Evolutionary conservation across 2,888 invertebrate species (phyloP).

Genomic region (Athetis lepigone): DNA sequence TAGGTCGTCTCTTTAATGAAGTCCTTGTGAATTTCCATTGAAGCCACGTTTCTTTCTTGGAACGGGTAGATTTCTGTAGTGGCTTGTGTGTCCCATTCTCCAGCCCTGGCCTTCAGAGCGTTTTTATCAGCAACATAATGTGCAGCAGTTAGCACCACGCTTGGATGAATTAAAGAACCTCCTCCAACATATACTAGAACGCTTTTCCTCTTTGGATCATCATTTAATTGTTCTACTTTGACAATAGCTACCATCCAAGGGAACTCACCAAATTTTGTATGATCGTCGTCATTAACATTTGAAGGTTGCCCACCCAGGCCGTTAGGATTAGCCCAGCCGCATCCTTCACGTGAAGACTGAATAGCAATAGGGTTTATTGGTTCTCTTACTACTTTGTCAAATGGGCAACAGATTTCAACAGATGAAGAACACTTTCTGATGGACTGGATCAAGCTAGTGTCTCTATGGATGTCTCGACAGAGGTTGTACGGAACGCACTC

Average conservation of each 20-base stretch:
- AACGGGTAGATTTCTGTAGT: conserved; percentile 92
- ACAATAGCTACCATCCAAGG: conserved; percentile 96
- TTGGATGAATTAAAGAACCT: conserved; percentile 94
- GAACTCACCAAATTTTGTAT: conserved; percentile 94
- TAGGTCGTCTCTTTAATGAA: conserved; percentile 92
- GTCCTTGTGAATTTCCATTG: conserved; percentile 91
- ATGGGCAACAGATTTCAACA: conserved; percentile 79
- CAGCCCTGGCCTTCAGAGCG: conserved; percentile 90
- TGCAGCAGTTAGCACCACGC: conserved; percentile 94
- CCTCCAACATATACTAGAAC: conserved; percentile 93
- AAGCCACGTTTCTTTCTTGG: conserved; percentile 92
- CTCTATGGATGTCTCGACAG: conserved; percentile 92
- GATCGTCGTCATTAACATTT: conserved; percentile 91
- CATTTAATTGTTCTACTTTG: conserved; percentile 82
- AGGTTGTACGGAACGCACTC: conserved; percentile 95
- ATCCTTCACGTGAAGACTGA: conserved; percentile 82
- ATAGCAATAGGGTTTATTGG: conserved; percentile 59
- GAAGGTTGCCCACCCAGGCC: conserved; percentile 94
- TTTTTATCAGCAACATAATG: conserved; percentile 83
- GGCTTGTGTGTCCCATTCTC: conserved; percentile 96
- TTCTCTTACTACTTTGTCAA: conserved; percentile 67
- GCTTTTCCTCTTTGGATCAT: conserved; percentile 83
- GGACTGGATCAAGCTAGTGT: conserved; percentile 92
- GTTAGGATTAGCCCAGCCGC: conserved; percentile 93
- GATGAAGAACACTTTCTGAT: conserved; percentile 76